Evolutionary conservation across 2,888 invertebrate species (phyloP), one percentile per base, ranked within the genome.

Genomic region (Macaria notata): DNA sequence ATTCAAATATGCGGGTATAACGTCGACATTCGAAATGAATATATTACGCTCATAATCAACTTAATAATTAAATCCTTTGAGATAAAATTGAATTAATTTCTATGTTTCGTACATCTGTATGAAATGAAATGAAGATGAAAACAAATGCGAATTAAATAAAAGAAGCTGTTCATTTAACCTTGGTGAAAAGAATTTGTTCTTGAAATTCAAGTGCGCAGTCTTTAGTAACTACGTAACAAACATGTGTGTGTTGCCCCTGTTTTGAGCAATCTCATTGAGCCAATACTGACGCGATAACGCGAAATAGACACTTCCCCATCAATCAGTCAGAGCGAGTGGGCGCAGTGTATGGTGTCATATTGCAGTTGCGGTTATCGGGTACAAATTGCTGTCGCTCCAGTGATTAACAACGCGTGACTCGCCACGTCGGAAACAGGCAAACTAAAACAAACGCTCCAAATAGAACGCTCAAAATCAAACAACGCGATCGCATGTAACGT

Each of bases 361-460:
- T 86, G 80, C 86, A 83, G 75, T 84, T 84, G 87, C 75, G 87
- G 87, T 84, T 85, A 86, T 87, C 79, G 76, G 73, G 72, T 81
- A 85, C 87, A 88, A 88, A 88, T 86, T 85, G 84, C 76, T 79
- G 81, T 85, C 84, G 78, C 71, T 70, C 71, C 72, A 75, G 75
- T 83, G 80, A 84, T 86, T 81, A 84, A 84, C 79, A 78, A 76
- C 76, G 72, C 73, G 75, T 65, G 64, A 70, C 67, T 65, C 61
- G 61, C 66, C 66, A 65, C 62, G 65, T 68, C 60, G 59, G 67
- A 71, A 68, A 70, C 62, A 72, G 65, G 65, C 68, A 52, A 65
- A 71, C 55, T 59, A 54, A 65, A 65, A 70, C 71, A 69, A 68
- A 64, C 63, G 61, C 62, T 60, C 50, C 58, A 71, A 72, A 73